These are phyloP conservation scores for Zaprionus vittiger DNA, from an alignment of 1,140 invertebrate species.

Conservation along the genomic window DNA sequence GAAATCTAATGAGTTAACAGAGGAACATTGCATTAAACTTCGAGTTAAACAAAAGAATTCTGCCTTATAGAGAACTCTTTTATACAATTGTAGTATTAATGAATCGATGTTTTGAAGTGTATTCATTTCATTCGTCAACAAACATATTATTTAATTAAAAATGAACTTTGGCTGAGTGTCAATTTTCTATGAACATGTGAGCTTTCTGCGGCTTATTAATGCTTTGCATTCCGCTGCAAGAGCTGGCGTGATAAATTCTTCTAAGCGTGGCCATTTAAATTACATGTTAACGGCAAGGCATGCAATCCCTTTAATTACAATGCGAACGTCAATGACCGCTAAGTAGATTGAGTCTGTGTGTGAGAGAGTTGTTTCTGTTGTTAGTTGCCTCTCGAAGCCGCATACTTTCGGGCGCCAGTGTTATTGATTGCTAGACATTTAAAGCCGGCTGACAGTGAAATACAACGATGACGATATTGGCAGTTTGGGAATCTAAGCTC, in stretches of 20 bases:
- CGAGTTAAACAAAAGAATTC: neutral
- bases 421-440: neutral
- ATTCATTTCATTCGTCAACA: neutral
- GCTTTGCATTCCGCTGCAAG: neutral
- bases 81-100: neutral
- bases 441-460: neutral
- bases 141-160: neutral
- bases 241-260: conserved; percentile 26
- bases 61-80: neutral
- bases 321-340: conserved; percentile 71
- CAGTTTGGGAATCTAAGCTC: conserved; percentile 32
- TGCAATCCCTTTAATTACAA: conserved; percentile 53
- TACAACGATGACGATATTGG: conserved; percentile 11
- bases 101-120: neutral
- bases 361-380: conserved; percentile 13
- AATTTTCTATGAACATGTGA: conserved; percentile 1
- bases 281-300: conserved; percentile 31
- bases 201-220: conserved; percentile 6
- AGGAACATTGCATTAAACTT: too few species aligned
- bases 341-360: conserved; percentile 57
- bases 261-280: conserved; percentile 29
- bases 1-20: too few species aligned
- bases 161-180: neutral
- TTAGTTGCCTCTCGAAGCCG: neutral
- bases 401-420: conserved; percentile 36